These are phyloP conservation scores for Neogobius melanostomus DNA, from an alignment of 2,113 vertebrate genomes.

Conservation along the genomic window DNA sequence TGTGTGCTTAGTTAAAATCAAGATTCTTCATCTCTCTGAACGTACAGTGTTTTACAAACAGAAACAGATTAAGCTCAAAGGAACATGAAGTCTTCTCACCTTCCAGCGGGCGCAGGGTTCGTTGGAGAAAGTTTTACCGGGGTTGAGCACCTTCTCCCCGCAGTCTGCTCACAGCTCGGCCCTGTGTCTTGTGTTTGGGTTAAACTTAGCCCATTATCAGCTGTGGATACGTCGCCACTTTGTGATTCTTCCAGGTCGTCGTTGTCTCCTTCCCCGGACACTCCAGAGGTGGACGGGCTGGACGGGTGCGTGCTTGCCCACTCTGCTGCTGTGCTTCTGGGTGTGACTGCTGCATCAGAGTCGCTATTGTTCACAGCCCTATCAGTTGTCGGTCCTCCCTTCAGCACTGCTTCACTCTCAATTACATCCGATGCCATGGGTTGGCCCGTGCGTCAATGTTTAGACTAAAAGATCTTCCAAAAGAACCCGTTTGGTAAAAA, in stretches of 20 bases:
- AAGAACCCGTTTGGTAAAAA: background rate
- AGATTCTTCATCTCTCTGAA: background rate
- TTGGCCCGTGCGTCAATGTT: slow-evolving; percentile 8
- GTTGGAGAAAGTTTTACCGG: slow-evolving; percentile 49
- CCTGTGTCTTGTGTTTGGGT: slow-evolving; percentile 49
- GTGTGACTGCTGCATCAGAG: slow-evolving; percentile 65
- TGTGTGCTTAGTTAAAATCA: background rate
- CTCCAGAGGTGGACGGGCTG: slow-evolving; percentile 60
- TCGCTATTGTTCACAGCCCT: slow-evolving; percentile 64
- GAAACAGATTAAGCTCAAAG: background rate
- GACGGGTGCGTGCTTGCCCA: slow-evolving; percentile 43
- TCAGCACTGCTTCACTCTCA: slow-evolving; percentile 59
- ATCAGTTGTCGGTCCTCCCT: slow-evolving; percentile 36
- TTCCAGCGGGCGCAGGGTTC: slow-evolving; percentile 53
- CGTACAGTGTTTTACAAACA: background rate
- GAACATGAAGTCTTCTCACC: slow-evolving; percentile 49
- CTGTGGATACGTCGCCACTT: slow-evolving; percentile 14
- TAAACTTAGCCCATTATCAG: slow-evolving; percentile 49
- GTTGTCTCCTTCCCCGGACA: slow-evolving; percentile 51
- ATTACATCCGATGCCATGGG: slow-evolving; percentile 73
- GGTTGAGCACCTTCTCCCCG: slow-evolving; percentile 40
- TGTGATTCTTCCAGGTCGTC: slow-evolving; percentile 40
- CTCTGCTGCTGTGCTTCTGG: slow-evolving; percentile 54
- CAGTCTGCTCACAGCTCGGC: slow-evolving; percentile 56
- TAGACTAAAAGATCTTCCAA: background rate